Conservation (phyloP, 2,888 invertebrate genomes). For the Autographa gamma region DNA sequence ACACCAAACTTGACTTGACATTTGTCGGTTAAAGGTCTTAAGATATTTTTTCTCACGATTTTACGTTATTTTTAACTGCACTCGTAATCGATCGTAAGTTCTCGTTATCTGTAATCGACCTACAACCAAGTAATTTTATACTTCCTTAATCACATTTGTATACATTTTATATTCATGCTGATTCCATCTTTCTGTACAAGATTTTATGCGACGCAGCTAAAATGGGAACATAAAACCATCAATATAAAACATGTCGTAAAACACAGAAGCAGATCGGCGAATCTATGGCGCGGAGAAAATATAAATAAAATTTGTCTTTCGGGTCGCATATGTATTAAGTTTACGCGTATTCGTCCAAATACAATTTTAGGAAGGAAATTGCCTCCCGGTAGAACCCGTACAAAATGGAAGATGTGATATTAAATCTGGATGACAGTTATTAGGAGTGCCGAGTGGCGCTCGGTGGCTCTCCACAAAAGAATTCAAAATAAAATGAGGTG, state of each 20-base stretch:
- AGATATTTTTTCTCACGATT: background rate
- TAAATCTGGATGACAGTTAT: constrained; percentile 88
- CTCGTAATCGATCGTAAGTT: background rate
- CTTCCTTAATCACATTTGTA: constrained; percentile 2
- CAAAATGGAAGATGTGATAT: constrained; percentile 86
- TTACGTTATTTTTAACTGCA: background rate
- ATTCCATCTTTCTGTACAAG: constrained; percentile 27
- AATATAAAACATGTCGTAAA: constrained; percentile 78
- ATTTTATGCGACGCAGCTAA: constrained; percentile 39
- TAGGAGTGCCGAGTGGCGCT: constrained; percentile 77
- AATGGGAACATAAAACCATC: constrained; percentile 68
- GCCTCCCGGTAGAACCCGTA: constrained; percentile 80
- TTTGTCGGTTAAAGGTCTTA: background rate
- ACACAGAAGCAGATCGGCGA: constrained; percentile 66
- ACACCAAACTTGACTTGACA: background rate
- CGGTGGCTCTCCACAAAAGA: constrained; percentile 70
- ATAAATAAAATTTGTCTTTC: constrained; percentile 85
- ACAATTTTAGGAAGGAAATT: constrained; percentile 87
- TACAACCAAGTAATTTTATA: background rate
- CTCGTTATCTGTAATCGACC: background rate
- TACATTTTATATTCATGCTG: constrained; percentile 14
- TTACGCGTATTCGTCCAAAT: constrained; percentile 84
- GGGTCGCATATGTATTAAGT: constrained; percentile 84
- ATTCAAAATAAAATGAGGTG: constrained; percentile 73
- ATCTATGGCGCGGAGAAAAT: constrained; percentile 69